These are phyloP conservation scores for Hecatera dysodea DNA, from an alignment of 2,888 invertebrate species.

Conservation along the genomic window DNA sequence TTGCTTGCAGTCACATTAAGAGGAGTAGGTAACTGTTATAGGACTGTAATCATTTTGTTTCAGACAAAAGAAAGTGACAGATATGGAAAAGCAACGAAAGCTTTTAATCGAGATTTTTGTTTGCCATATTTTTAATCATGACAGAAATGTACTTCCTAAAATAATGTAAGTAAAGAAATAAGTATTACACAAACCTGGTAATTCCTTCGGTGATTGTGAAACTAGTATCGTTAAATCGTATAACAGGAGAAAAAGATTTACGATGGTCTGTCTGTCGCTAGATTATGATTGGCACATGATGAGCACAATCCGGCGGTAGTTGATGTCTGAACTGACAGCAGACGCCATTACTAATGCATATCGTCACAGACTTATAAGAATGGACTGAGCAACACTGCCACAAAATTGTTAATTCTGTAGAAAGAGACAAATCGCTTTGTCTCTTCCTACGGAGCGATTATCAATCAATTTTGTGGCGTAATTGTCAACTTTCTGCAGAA, in stretches of 20 bases:
- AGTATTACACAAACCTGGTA: too few relatives aligned
- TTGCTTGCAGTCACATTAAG: background rate
- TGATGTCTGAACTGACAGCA: constrained; percentile 18
- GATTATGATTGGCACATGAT: constrained; percentile 37
- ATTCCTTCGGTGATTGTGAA: background rate
- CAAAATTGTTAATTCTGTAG: background rate
- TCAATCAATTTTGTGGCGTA: too few relatives aligned
- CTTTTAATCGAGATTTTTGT: background rate
- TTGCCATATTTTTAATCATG: background rate
- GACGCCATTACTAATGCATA: constrained; percentile 18
- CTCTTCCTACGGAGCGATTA: too few relatives aligned
- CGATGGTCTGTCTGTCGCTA: background rate
- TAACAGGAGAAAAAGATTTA: background rate
- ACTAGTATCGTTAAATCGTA: constrained; percentile 24
- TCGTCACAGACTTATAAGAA: background rate
- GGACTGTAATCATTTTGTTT: too few relatives aligned
- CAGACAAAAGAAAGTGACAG: background rate
- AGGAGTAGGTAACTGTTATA: too few relatives aligned
- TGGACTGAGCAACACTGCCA: background rate
- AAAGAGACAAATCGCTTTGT: background rate
- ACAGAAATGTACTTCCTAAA: too few relatives aligned
- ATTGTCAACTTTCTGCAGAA: too few relatives aligned
- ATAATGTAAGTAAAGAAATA: too few relatives aligned
- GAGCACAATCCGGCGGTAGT: constrained; percentile 24
- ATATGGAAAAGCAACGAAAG: background rate